phyloP scores from a whole-genome alignment of 2,888 invertebrate genomes.

The Lasioglossum leucozonium region DNA sequence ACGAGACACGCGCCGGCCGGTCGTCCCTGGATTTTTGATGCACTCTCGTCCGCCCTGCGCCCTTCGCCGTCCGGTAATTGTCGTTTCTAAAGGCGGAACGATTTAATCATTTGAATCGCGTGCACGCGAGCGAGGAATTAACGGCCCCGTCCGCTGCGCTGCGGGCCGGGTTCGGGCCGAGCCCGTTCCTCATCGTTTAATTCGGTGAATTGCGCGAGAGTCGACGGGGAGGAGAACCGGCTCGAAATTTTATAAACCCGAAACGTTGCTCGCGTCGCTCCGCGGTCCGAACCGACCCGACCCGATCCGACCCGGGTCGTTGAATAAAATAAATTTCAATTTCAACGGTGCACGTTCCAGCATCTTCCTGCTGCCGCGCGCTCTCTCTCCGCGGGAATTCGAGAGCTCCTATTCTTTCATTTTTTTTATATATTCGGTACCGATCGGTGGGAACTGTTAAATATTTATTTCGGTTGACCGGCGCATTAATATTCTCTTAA shows the following conservation, averaged over 20 bases:
- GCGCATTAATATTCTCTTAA: not conserved
- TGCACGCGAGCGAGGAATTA: not conserved
- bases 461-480: not conserved
- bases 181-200: constrained; percentile 1
- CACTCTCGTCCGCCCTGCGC: not conserved
- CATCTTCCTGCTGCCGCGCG: not conserved
- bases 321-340: constrained; percentile 8
- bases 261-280: not conserved
- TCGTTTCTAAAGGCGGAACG: constrained; percentile 4
- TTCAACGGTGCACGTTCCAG: not conserved
- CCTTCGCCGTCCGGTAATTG: not conserved
- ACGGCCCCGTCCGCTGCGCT: not conserved
- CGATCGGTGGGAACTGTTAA: not conserved
- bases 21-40: constrained; percentile 7
- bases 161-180: not conserved
- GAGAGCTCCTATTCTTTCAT: not conserved
- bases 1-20: not conserved
- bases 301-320: not conserved
- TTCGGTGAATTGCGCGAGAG: constrained; percentile 9
- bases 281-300: too few species aligned
- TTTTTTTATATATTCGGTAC: not conserved
- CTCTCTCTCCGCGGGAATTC: not conserved
- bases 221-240: not conserved
- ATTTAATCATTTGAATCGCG: constrained; percentile 18
- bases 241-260: constrained; percentile 1